These are phyloP conservation scores for Tetramorium simillimum DNA, from an alignment of 1,140 invertebrate genomes.

Conservation along the genomic window DNA sequence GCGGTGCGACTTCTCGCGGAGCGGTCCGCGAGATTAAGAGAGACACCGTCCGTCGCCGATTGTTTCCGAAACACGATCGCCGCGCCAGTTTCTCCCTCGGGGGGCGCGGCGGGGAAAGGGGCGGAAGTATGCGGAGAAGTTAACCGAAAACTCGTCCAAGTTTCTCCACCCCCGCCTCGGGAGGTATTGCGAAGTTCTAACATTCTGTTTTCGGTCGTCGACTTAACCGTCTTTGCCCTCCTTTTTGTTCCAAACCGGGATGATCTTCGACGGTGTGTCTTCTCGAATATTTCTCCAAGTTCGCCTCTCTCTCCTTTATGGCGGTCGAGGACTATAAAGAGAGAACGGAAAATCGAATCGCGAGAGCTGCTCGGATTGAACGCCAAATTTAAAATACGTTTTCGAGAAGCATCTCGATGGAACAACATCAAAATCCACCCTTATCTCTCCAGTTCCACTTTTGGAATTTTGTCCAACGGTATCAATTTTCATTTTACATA, in stretches of 20 bases:
- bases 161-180: constrained; percentile 13
- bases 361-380: neutral
- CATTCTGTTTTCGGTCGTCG: constrained; percentile 57
- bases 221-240: constrained; percentile 22
- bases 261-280: constrained; percentile 62
- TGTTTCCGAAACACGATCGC: constrained; percentile 61
- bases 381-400: constrained; percentile 9
- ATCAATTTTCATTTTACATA: constrained; percentile 11
- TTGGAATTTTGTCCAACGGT: neutral
- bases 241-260: constrained; percentile 6
- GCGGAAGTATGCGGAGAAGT: constrained; percentile 50
- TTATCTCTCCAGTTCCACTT: neutral
- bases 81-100: neutral
- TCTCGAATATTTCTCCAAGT: constrained; percentile 48
- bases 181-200: constrained; percentile 33
- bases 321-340: neutral
- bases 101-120: neutral
- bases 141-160: constrained; percentile 65
- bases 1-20: neutral
- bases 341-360: neutral
- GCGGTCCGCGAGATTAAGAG: constrained; percentile 3
- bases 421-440: neutral
- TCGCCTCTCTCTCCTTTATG: neutral
- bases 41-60: constrained; percentile 34
- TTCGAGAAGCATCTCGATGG: neutral